Percentiles rank a stretch among this genome's conserved stretches.
These are phyloP conservation scores for Anarhynchus alexandrinus DNA, from an alignment of 2,113 vertebrate species.

Conservation along the genomic window DNA sequence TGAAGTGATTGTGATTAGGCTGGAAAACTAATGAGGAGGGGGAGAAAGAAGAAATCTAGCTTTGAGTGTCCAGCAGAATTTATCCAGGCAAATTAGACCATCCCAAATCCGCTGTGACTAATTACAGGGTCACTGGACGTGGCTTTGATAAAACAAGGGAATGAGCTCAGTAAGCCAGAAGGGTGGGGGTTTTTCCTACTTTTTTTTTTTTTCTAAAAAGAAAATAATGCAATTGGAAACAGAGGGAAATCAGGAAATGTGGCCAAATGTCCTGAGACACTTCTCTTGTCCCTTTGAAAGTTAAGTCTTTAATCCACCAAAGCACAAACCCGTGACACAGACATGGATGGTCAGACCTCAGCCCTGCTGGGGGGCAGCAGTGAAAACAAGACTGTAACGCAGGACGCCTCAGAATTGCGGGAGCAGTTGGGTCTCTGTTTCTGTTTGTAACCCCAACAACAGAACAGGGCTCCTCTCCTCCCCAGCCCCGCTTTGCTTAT, in stretches of 20 bases:
- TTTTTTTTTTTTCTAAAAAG: neutral
- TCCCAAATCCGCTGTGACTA: neutral
- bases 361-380: neutral
- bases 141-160: neutral
- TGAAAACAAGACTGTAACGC: neutral
- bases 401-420: rapidly evolving
- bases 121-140: neutral
- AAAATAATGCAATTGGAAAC: neutral
- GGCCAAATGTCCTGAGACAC: neutral
- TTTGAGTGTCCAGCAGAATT: neutral
- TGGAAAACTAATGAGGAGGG: neutral
- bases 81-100: neutral
- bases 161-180: neutral
- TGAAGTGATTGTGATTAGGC: neutral
- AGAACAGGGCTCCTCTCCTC: neutral
- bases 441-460: neutral
- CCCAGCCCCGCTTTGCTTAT: neutral
- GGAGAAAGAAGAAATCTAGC: neutral
- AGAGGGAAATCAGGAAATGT: neutral
- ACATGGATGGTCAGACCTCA: too few species aligned
- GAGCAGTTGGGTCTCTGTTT: neutral
- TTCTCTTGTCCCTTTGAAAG: neutral
- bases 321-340: neutral
- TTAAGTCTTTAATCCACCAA: neutral
- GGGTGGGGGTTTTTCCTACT: rapidly evolving